Conservation (phyloP, 2,797 vertebrate species). For the Natrix natrix region DNA sequence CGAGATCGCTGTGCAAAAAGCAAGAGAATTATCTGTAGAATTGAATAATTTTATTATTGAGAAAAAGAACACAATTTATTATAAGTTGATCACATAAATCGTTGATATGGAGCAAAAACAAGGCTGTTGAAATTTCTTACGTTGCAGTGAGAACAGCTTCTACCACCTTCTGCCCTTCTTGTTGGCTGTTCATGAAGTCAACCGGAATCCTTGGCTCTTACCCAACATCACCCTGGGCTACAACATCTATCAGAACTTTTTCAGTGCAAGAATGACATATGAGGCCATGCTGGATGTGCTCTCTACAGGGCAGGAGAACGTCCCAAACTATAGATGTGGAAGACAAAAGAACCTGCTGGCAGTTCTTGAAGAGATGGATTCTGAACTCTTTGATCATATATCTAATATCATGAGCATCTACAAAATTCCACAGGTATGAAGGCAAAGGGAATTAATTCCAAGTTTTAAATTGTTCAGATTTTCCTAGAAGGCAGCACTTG, state of each 20-base stretch:
- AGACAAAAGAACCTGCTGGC: too few relatives aligned
- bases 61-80: too few relatives aligned
- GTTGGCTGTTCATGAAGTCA: not conserved
- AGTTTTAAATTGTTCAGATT: not conserved
- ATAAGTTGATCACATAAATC: too few relatives aligned
- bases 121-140: not conserved
- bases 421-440: not conserved
- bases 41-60: too few relatives aligned
- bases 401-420: not conserved
- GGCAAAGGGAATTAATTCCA: not conserved
- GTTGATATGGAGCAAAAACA: too few relatives aligned
- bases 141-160: not conserved
- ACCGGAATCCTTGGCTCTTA: not conserved
- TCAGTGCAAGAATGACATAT: not conserved
- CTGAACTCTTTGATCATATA: not conserved
- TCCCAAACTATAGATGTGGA: not conserved
- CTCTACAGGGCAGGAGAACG: not conserved
- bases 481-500: not conserved
- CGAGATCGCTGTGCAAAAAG: too few relatives aligned
- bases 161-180: not conserved
- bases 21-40: too few relatives aligned
- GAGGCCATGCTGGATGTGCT: not conserved
- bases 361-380: not conserved
- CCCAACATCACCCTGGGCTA: not conserved
- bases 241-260: not conserved